These are phyloP conservation scores for Taenioides sp. DNA, from an alignment of 2,797 vertebrate genomes.

Conservation along the genomic window DNA sequence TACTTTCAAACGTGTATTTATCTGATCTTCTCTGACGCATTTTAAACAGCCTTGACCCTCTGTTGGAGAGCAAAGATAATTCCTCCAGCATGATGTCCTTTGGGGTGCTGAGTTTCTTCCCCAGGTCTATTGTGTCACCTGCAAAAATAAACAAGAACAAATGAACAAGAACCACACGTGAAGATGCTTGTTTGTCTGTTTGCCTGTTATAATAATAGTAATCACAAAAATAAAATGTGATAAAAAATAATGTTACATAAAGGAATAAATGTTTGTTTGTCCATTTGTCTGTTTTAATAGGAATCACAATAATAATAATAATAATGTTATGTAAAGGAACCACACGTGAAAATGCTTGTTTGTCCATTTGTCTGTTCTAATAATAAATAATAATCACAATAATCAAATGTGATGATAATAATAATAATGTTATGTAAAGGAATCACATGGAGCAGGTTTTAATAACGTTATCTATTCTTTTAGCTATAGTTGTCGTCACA, in stretches of 20 bases:
- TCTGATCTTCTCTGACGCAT: slow-evolving; percentile 97
- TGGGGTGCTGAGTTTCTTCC: slow-evolving; percentile 92
- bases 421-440: not conserved
- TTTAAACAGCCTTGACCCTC: slow-evolving; percentile 95
- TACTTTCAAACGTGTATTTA: slow-evolving; percentile 96
- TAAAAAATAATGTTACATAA: too few relatives aligned
- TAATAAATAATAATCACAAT: too few relatives aligned
- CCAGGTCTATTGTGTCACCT: slow-evolving; percentile 86
- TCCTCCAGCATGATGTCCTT: slow-evolving; percentile 99
- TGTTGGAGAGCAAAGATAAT: slow-evolving; percentile 89
- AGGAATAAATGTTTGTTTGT: too few relatives aligned
- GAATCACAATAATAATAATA: too few relatives aligned
- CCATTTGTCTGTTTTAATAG: too few relatives aligned
- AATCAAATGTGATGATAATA: too few relatives aligned
- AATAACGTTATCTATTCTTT: not conserved
- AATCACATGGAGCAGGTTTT: not conserved
- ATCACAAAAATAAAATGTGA: too few relatives aligned
- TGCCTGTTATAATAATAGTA: too few relatives aligned
- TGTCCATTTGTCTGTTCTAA: too few relatives aligned
- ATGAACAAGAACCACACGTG: not conserved
- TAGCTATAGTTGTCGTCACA: not conserved
- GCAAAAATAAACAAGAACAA: slow-evolving; percentile 4
- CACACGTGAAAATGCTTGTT: too few relatives aligned
- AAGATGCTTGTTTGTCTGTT: not conserved
- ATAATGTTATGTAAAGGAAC: too few relatives aligned